Evolutionary conservation across 2,888 invertebrate genomes (phyloP).

Genomic region (Corbicula japonica): DNA sequence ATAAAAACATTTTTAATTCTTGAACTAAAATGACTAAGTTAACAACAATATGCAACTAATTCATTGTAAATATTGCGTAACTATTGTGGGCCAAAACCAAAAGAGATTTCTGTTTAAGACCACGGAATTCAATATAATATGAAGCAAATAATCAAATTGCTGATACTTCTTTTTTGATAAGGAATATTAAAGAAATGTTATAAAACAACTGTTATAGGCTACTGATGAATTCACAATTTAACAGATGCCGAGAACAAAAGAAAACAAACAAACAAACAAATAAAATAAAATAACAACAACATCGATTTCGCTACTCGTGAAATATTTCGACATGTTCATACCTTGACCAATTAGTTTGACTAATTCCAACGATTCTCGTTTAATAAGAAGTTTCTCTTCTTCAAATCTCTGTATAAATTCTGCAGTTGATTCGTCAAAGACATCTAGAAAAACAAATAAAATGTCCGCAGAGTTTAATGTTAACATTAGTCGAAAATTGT

Average conservation of each 20-base stretch:
- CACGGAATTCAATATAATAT: neutral
- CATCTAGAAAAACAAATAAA: slow-evolving; percentile 17
- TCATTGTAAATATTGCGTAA: neutral
- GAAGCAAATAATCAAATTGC: neutral
- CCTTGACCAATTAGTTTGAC: slow-evolving; percentile 41
- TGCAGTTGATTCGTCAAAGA: slow-evolving; percentile 21
- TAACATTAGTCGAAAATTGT: neutral
- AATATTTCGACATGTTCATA: neutral
- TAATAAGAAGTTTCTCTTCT: slow-evolving; percentile 40
- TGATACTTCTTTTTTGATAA: neutral
- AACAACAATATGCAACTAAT: neutral
- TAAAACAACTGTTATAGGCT: neutral
- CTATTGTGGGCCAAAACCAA: neutral
- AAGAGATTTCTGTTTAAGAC: neutral
- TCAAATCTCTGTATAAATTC: slow-evolving; percentile 44
- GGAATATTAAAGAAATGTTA: neutral
- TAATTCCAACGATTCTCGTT: slow-evolving; percentile 21
- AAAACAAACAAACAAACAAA: neutral
- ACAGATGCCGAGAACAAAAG: neutral
- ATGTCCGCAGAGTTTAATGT: neutral
- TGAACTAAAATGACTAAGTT: neutral
- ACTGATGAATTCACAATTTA: neutral
- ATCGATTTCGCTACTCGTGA: neutral
- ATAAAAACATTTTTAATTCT: neutral
- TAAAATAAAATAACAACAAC: neutral